phyloP scores from a whole-genome alignment of 2,113 vertebrate genomes.

The Calyptommatus sinebrachiatus region DNA sequence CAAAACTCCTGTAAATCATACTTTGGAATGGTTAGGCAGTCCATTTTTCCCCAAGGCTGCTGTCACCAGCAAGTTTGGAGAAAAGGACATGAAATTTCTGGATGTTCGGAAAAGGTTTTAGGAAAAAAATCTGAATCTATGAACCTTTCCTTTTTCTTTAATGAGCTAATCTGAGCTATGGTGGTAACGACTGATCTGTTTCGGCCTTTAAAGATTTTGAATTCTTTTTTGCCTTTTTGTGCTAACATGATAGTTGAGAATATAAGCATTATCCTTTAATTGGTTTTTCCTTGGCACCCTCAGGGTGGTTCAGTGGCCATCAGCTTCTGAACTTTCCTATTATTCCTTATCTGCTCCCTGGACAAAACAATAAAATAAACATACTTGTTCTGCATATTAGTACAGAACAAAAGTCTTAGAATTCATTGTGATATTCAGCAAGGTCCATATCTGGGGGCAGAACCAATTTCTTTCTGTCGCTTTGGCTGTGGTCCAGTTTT shows the following conservation, averaged over 20 bases:
- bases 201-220: no score
- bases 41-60: background rate
- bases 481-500: background rate
- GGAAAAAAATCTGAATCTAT: background rate
- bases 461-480: background rate
- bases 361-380: background rate
- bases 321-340: background rate
- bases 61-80: background rate
- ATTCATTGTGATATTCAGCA: background rate
- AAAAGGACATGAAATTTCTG: background rate
- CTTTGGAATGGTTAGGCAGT: conserved; percentile 2
- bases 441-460: background rate
- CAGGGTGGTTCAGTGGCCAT: background rate
- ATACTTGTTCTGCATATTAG: background rate
- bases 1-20: background rate
- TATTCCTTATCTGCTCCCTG: no score
- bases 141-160: background rate
- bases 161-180: no score
- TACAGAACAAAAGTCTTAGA: background rate
- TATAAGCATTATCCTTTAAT: background rate
- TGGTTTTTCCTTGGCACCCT: no score
- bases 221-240: background rate
- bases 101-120: background rate
- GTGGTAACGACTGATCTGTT: no score
- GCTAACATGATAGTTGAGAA: background rate